A percentile compares a stretch with the other conserved stretches of the same genome.
Evolutionary conservation across 2,113 vertebrate genomes (phyloP).

Genomic region (Heterotilapia buettikoferi): DNA sequence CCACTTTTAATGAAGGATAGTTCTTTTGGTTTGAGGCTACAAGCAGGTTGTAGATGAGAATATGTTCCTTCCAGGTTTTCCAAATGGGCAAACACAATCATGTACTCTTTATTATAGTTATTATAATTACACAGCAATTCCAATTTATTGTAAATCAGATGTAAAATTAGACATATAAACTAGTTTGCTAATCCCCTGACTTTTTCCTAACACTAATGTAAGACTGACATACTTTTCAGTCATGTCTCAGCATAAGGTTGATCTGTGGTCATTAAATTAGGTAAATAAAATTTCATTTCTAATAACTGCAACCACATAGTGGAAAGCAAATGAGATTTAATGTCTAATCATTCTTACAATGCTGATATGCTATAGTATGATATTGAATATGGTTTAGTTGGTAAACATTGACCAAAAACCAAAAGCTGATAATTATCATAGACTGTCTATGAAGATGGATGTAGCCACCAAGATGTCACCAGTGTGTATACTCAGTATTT

Average conservation of each 20-base stretch:
- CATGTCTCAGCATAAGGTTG: neutral
- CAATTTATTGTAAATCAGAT: neutral
- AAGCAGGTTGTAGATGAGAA: neutral
- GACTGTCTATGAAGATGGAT: neutral
- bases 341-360: neutral
- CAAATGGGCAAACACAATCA: neutral
- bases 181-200: neutral
- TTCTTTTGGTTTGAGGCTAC: conserved; percentile 15
- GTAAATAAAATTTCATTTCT: neutral
- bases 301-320: neutral
- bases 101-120: neutral
- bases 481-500: neutral
- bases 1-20: neutral
- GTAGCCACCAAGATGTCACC: neutral
- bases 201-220: neutral
- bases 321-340: neutral
- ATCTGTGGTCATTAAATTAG: neutral
- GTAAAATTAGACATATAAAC: neutral
- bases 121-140: neutral
- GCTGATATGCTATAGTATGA: neutral
- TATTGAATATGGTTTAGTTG: neutral
- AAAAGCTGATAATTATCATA: neutral
- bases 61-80: neutral
- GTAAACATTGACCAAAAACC: neutral
- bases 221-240: neutral